Percentiles rank a stretch among this genome's conserved stretches.
Evolutionary conservation across 2,888 invertebrate genomes (phyloP).

Genomic region (Cepaea hortensis): DNA sequence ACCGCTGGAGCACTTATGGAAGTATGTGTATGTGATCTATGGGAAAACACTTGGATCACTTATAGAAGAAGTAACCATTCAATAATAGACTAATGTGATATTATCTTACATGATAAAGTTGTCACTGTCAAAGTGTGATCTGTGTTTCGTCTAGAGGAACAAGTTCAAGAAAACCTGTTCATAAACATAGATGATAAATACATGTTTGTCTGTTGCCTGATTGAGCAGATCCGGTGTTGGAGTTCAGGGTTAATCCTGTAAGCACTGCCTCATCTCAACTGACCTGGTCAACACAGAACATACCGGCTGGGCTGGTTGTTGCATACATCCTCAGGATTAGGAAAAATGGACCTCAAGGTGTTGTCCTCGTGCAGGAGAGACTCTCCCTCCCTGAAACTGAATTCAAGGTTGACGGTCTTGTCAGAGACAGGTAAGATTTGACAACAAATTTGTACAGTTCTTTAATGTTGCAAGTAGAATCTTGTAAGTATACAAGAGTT

Average conservation of each 20-base stretch:
- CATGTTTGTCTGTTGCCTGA: not conserved
- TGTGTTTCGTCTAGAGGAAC: too few relatives aligned
- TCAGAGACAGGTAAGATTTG: not conserved
- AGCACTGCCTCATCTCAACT: not conserved
- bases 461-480: too few relatives aligned
- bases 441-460: not conserved
- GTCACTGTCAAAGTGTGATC: too few relatives aligned
- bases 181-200: too few relatives aligned
- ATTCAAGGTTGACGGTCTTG: conserved; percentile 9
- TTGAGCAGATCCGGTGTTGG: not conserved
- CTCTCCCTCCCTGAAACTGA: not conserved
- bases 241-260: not conserved
- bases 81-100: too few relatives aligned
- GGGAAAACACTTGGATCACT: too few relatives aligned
- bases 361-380: not conserved
- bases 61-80: too few relatives aligned
- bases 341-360: not conserved
- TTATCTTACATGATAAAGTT: too few relatives aligned
- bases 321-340: not conserved
- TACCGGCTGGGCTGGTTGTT: not conserved
- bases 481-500: too few relatives aligned
- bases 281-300: not conserved
- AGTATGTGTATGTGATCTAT: too few relatives aligned
- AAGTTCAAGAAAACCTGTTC: too few relatives aligned
- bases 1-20: too few relatives aligned